Conservation (phyloP, 2,797 vertebrate genomes). For the Eremophila alpestris region DNA sequence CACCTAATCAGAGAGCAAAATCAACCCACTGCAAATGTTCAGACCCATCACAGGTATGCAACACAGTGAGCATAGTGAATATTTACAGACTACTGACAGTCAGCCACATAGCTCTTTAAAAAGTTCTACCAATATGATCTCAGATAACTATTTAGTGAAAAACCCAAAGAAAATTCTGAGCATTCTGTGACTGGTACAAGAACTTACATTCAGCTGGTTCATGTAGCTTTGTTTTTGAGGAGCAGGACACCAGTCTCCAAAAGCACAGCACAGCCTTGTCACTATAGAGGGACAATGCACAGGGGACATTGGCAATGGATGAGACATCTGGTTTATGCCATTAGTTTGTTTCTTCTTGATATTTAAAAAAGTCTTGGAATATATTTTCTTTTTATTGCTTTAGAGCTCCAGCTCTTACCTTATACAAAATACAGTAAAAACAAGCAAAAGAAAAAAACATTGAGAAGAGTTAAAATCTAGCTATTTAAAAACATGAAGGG, state of each 20-base stretch:
- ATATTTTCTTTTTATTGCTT: neutral
- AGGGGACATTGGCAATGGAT: fast-evolving
- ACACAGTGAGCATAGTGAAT: neutral
- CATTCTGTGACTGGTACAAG: neutral
- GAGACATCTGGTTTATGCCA: neutral
- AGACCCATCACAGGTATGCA: neutral
- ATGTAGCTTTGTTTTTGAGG: neutral
- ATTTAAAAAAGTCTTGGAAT: neutral
- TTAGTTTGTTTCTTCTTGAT: neutral
- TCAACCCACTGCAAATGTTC: neutral
- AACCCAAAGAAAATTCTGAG: neutral
- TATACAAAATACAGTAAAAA: neutral
- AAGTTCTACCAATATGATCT: neutral
- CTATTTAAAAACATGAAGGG: neutral
- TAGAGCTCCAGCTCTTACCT: neutral
- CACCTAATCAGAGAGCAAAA: neutral
- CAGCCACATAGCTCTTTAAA: neutral
- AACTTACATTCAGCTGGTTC: neutral
- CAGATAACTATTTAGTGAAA: neutral
- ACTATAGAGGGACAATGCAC: neutral
- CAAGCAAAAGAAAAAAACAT: neutral
- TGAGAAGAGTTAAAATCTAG: neutral
- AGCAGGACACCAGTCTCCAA: neutral
- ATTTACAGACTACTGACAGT: neutral
- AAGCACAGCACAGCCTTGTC: neutral